A percentile compares a stretch with the other conserved stretches of the same genome.
Conservation (phyloP, 2,113 vertebrate genomes). For the Leuciscus idus region DNA sequence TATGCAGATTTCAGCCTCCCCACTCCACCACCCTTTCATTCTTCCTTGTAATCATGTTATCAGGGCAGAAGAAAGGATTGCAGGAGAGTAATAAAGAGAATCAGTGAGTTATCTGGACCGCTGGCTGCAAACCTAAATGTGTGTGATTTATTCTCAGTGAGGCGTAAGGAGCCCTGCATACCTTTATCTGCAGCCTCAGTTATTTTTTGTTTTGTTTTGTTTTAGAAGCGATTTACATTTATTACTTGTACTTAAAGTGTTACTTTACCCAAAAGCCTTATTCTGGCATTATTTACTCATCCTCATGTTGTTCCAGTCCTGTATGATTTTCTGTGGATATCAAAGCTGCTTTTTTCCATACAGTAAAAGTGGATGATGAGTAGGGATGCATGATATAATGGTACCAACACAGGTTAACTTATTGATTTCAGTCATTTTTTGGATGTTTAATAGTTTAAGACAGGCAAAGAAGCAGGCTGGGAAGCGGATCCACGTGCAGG, state of each 20-base stretch:
- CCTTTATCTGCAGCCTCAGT: neutral
- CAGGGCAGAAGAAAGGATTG: constrained; percentile 43
- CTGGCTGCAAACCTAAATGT: constrained; percentile 32
- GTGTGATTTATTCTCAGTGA: constrained; percentile 7
- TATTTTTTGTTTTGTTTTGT: neutral
- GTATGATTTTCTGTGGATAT: neutral
- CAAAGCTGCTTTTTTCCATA: too few species aligned
- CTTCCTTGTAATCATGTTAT: constrained; percentile 53
- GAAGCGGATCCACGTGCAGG: too few species aligned
- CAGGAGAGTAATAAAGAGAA: constrained; percentile 41
- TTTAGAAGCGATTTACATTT: neutral
- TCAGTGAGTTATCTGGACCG: constrained; percentile 50
- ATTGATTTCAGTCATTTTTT: too few species aligned
- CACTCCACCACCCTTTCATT: constrained; percentile 10
- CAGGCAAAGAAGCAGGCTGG: too few species aligned
- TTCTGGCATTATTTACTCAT: neutral
- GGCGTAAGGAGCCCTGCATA: neutral
- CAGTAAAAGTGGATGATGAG: too few species aligned
- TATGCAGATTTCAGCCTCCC: constrained; percentile 59
- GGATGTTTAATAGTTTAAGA: too few species aligned
- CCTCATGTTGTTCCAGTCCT: neutral
- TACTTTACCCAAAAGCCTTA: neutral
- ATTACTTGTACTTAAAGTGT: neutral
- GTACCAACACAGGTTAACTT: too few species aligned
- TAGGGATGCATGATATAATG: too few species aligned